Base-by-base conservation (phyloP, 2,113 vertebrate genomes). In the Quiscalus mexicanus region DNA sequence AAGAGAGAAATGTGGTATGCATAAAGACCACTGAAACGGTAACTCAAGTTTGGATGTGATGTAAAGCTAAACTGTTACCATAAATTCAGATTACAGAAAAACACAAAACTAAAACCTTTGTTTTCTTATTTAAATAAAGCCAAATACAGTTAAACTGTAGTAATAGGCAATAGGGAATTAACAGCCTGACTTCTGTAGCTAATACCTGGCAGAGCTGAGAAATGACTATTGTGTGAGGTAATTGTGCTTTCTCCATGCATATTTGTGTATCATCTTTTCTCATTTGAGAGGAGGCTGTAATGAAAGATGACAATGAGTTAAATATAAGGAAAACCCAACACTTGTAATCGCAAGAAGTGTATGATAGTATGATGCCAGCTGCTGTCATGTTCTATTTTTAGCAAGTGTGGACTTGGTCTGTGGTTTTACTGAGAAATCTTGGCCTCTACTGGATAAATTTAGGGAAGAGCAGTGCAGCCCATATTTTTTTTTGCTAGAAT, bases 41-140 rank as follows among this genome's bases (percentile, higher is more conserved):
- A 87, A 81, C 75, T 92, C 27, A 42, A 53, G 49, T 94, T 92
- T 60, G 52, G 39, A 77, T 94, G 84, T 94, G 73, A 78, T 12
- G 19, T 75, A 89, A 53, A 81, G 21, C 79, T 92, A 37, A 90
- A 64, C 39, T 71, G 56, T 93, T 89, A 45, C 76, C 24, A 41
- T 78, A 84, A 91, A 89, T 87, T 82, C 62, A 65, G 65, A 33
- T 70, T 83, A 27, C n/a, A 90, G 70, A 95, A 95, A 77, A 47
- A 59, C 1, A 3, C 37, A 59, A 62, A 85, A 15, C 49, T 27
- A 63, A 95, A 67, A 24, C 11, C 12, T 56, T 69, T 31, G 9
- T 50, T 55, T 75, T 74, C 18, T 50, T 90, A 58, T 45, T 93
- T 85, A 80, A 93, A 62, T 59, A 77, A 63, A 81, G 4, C 39